Evolutionary conservation across 1,140 invertebrate species (phyloP).

Genomic region (Tetragonula clypearis): DNA sequence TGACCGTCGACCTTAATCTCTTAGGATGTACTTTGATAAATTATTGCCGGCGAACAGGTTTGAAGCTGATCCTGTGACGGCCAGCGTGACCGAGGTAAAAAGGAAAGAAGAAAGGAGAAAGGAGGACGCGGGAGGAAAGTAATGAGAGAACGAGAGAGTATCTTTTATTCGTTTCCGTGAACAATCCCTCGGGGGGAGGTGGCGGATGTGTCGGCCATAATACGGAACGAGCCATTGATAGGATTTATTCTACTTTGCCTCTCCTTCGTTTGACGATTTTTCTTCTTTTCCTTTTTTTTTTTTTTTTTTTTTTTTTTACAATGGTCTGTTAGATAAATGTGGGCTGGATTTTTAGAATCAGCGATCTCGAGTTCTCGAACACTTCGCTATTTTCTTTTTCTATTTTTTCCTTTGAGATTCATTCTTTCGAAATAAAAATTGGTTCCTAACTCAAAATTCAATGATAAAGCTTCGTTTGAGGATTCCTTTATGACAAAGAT

Average conservation of each 20-base stretch:
- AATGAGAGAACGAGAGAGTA: neutral
- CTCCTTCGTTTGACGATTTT: neutral
- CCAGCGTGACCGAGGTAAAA: neutral
- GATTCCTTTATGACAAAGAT: no score
- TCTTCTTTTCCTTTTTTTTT: neutral
- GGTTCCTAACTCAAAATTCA: no score
- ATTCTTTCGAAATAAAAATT: no score
- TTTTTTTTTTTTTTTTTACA: no score
- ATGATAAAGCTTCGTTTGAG: no score
- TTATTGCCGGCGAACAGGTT: neutral
- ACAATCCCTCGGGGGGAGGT: neutral
- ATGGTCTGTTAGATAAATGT: no score
- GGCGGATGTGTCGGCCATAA: neutral
- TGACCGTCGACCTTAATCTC: neutral
- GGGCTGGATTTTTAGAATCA: no score
- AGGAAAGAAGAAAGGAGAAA: neutral
- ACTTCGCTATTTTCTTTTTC: no score
- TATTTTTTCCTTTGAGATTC: no score
- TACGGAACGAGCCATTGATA: neutral
- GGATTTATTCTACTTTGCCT: neutral
- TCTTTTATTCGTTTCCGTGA: neutral
- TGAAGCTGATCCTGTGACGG: neutral
- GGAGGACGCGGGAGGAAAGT: neutral
- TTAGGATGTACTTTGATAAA: conserved; percentile 11
- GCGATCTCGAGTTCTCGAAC: no score